Percentiles rank a stretch among this genome's conserved stretches.
phyloP scores from a whole-genome alignment of 2,113 vertebrate genomes.

The Psephotus haematonotus region DNA sequence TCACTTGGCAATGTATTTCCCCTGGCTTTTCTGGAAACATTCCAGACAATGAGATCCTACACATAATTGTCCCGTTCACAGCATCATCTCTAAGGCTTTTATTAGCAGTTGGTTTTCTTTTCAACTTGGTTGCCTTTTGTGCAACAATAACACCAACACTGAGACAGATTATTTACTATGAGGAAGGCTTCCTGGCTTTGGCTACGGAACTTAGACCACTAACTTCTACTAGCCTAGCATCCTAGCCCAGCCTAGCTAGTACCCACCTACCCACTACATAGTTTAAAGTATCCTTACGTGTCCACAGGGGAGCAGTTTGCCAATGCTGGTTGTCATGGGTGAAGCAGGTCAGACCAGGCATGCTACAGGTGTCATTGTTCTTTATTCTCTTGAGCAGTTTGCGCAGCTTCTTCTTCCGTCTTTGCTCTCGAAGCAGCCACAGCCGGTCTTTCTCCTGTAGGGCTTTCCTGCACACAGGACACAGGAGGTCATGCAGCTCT shows the following conservation, averaged over 20 bases:
- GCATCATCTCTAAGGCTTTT: neutral
- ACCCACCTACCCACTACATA: neutral
- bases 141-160: neutral
- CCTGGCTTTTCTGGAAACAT: neutral
- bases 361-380: constrained; percentile 96
- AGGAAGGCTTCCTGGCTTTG: neutral
- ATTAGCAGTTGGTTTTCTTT: neutral
- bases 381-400: constrained; percentile 93
- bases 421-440: constrained; percentile 91
- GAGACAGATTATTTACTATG: neutral
- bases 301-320: constrained; percentile 96
- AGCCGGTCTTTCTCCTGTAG: constrained; percentile 85
- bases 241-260: neutral
- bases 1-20: neutral
- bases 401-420: constrained; percentile 91
- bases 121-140: neutral
- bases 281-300: constrained; percentile 76
- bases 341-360: constrained; percentile 97
- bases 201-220: fast-evolving
- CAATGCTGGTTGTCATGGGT: constrained; percentile 99
- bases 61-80: neutral
- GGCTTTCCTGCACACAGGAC: constrained; percentile 74
- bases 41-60: neutral
- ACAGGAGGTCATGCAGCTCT: neutral
- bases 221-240: neutral